A percentile compares a stretch with the other conserved stretches of the same genome.
These are phyloP conservation scores for Agonopterix arenella DNA, from an alignment of 2,888 invertebrate species.

Conservation along the genomic window DNA sequence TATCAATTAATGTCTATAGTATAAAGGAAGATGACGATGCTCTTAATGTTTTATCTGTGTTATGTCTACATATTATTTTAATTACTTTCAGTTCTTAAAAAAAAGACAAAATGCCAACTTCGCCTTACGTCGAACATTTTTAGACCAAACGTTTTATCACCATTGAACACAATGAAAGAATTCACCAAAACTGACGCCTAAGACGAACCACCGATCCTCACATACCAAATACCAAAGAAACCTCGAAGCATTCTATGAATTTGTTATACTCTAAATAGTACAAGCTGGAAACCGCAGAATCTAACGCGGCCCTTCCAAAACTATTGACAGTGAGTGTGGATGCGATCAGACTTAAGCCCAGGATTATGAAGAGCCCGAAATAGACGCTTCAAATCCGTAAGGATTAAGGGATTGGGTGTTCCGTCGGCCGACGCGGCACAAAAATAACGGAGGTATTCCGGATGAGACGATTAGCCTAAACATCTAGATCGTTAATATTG, in stretches of 20 bases:
- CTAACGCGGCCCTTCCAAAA: conserved; percentile 69
- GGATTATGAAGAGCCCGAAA: conserved; percentile 76
- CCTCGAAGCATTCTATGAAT: conserved; percentile 63
- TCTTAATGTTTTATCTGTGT: too few species aligned
- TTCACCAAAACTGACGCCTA: conserved; percentile 33
- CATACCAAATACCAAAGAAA: conserved; percentile 53
- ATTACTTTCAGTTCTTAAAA: too few species aligned
- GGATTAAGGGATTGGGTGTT: conserved; percentile 74
- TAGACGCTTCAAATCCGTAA: conserved; percentile 72
- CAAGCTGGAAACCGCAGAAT: conserved; percentile 66
- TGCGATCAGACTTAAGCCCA: conserved; percentile 73
- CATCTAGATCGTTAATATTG: conserved; percentile 64
- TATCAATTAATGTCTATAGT: too few species aligned
- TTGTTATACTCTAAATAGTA: conserved; percentile 53
- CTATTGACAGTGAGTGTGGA: conserved; percentile 77
- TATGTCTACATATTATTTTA: too few species aligned
- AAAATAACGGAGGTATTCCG: conserved; percentile 72
- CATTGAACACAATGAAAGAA: conserved; percentile 25
- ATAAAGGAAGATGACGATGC: too few species aligned
- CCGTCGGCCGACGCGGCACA: conserved; percentile 69
- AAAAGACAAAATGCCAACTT: neutral
- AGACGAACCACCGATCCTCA: conserved; percentile 42
- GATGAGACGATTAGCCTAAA: conserved; percentile 74
- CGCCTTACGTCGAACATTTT: conserved; percentile 3
- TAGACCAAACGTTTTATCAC: neutral